Conservation (phyloP, 2,888 invertebrate species). For the Apamea epomidion region DNA sequence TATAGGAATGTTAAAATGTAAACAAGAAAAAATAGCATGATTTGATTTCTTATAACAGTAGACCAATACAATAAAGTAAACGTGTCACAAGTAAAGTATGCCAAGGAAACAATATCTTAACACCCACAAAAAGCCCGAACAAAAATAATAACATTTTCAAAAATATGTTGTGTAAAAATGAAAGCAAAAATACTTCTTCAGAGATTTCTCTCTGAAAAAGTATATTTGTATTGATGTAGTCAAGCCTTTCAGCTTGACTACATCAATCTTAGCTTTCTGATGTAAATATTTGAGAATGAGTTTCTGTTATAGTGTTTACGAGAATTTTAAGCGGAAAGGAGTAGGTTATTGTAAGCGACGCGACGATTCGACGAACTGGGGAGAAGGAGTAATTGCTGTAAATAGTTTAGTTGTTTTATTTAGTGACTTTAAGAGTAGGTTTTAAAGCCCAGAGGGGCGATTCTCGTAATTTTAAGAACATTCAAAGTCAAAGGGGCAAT, state of each 20-base stretch:
- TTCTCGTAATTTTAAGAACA: no score
- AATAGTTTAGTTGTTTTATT: background rate
- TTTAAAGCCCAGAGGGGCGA: background rate
- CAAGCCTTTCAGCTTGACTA: background rate
- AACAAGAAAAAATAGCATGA: background rate
- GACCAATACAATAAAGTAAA: background rate
- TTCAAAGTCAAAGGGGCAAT: no score
- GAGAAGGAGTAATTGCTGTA: background rate
- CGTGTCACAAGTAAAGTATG: background rate
- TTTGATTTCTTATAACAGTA: background rate
- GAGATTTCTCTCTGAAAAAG: background rate
- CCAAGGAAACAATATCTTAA: background rate
- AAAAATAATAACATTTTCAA: background rate
- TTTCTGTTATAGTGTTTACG: constrained; percentile 11
- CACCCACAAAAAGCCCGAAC: background rate
- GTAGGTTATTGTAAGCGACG: background rate
- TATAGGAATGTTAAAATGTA: background rate
- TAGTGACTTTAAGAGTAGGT: background rate
- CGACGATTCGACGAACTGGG: background rate
- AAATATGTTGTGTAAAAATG: background rate
- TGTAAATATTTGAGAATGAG: constrained; percentile 16
- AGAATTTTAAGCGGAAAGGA: background rate
- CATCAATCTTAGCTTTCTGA: constrained; percentile 3
- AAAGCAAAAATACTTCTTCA: constrained; percentile 7
- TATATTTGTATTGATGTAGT: no score